Conservation (phyloP, 1,140 invertebrate species). For the Drosophila mauritiana region DNA sequence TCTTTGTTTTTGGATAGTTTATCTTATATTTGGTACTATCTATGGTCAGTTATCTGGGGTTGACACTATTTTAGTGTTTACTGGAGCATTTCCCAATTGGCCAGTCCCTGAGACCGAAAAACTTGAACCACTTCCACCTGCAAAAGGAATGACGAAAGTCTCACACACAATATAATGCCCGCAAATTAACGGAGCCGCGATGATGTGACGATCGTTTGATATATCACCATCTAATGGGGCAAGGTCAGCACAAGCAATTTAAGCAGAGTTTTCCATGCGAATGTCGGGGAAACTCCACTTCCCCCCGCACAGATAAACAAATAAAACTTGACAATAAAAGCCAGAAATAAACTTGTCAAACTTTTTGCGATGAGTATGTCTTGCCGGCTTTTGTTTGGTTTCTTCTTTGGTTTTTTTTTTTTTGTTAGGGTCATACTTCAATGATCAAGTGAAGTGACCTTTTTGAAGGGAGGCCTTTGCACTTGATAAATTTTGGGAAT, state of each 20-base stretch:
- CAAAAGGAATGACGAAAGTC: conserved; percentile 35
- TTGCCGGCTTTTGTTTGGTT: conserved; percentile 7
- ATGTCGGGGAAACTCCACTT: conserved; percentile 21
- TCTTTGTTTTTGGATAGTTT: not conserved
- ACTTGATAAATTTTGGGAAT: conserved; percentile 24
- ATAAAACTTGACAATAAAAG: conserved; percentile 27
- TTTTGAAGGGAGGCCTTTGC: not conserved
- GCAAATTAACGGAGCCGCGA: conserved; percentile 50
- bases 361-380: conserved; percentile 15
- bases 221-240: conserved; percentile 48
- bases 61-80: conserved; percentile 8
- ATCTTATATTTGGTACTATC: not conserved
- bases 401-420: conserved; percentile 6
- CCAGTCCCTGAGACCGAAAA: conserved; percentile 17
- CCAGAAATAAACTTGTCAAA: conserved; percentile 41
- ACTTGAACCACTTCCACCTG: conserved; percentile 27
- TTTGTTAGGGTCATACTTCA: conserved; percentile 5
- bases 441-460: not conserved
- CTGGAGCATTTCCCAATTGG: conserved; percentile 35
- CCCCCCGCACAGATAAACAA: conserved; percentile 1
- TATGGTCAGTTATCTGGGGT: not conserved
- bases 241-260: conserved; percentile 38
- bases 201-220: conserved; percentile 50
- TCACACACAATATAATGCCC: conserved; percentile 54
- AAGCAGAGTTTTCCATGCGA: conserved; percentile 41